Evolutionary conservation across 2,797 vertebrate genomes (phyloP).

Genomic region (Leucoraja ocellata): DNA sequence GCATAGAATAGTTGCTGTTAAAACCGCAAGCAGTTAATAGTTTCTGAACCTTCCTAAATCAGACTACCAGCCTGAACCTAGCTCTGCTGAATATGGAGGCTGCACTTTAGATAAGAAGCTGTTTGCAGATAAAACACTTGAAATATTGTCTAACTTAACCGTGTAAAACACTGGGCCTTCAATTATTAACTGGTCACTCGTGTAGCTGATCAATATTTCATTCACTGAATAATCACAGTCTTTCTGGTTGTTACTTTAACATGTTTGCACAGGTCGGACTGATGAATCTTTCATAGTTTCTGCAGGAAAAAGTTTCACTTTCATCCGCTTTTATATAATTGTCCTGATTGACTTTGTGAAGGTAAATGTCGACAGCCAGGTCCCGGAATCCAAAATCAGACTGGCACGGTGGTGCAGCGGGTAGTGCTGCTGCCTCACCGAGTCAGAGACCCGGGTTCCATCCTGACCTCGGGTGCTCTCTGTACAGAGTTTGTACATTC

Average conservation of each 20-base stretch:
- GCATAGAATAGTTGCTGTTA: neutral
- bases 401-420: too few relatives aligned
- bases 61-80: neutral
- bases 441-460: too few relatives aligned
- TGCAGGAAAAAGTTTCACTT: slow-evolving; percentile 1
- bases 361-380: neutral
- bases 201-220: slow-evolving; percentile 33
- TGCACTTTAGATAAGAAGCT: slow-evolving; percentile 32
- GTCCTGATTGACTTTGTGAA: neutral
- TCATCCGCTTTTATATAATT: neutral
- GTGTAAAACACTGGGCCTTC: slow-evolving; percentile 25
- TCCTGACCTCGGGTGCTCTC: too few relatives aligned
- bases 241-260: slow-evolving; percentile 15
- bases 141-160: slow-evolving; percentile 31
- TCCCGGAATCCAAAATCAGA: neutral
- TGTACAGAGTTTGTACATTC: too few relatives aligned
- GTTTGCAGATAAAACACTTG: slow-evolving; percentile 26
- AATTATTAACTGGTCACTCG: slow-evolving; percentile 37
- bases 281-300: slow-evolving; percentile 18
- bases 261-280: slow-evolving; percentile 1
- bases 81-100: neutral
- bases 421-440: too few relatives aligned
- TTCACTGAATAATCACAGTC: slow-evolving; percentile 27
- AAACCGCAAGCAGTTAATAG: neutral
- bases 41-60: neutral